These are phyloP conservation scores for Typhlichthys eigenmanni DNA, from an alignment of 2,797 vertebrate genomes.

Conservation along the genomic window DNA sequence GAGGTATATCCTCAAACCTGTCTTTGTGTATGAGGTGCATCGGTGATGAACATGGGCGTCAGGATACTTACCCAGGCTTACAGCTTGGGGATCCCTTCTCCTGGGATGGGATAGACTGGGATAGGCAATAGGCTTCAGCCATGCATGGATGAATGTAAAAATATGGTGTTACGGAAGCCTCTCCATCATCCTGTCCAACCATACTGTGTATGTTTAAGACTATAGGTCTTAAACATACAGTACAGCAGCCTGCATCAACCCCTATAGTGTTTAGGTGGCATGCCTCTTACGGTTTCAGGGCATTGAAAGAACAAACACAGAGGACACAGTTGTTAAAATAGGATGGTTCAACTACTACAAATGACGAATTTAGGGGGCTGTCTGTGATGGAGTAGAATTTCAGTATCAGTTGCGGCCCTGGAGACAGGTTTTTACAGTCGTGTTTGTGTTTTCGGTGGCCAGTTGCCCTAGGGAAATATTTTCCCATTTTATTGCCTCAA, in stretches of 20 bases:
- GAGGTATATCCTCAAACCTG: constrained; percentile 48
- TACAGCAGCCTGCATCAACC: constrained; percentile 37
- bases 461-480: constrained; percentile 68
- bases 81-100: constrained; percentile 56
- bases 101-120: constrained; percentile 36
- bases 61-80: constrained; percentile 40
- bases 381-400: constrained; percentile 38
- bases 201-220: constrained; percentile 22
- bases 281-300: neutral
- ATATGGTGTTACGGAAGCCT: constrained; percentile 64
- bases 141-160: constrained; percentile 71
- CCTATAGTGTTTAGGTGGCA: constrained; percentile 32
- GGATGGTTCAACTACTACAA: constrained; percentile 31
- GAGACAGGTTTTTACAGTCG: constrained; percentile 76
- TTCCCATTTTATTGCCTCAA: constrained; percentile 74
- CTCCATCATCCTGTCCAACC: constrained; percentile 57
- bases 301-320: constrained; percentile 2
- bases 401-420: constrained; percentile 67
- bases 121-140: constrained; percentile 44
- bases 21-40: constrained; percentile 51
- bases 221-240: constrained; percentile 18
- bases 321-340: constrained; percentile 43
- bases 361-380: constrained; percentile 54
- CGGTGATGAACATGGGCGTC: constrained; percentile 46
- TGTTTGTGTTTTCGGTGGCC: constrained; percentile 77